A percentile compares a stretch with the other conserved stretches of the same genome.
phyloP scores from a whole-genome alignment of 2,113 vertebrate genomes.

The Sander lucioperca region DNA sequence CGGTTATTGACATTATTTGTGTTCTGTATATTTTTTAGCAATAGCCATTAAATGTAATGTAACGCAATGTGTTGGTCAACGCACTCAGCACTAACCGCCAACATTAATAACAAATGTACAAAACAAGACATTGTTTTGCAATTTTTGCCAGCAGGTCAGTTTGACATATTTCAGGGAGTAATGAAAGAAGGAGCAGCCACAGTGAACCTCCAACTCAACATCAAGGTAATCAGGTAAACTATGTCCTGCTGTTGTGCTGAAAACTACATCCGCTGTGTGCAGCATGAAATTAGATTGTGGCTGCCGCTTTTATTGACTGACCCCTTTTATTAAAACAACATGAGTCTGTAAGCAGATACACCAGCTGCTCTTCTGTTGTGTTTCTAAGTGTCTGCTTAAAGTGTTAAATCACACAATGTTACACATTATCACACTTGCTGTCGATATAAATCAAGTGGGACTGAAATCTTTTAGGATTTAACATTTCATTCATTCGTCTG shows the following conservation, averaged over 20 bases:
- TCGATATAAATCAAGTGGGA: neutral
- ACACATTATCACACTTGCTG: neutral
- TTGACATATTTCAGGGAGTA: neutral
- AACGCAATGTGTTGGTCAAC: neutral
- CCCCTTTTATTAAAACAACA: slow-evolving; percentile 31
- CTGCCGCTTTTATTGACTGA: slow-evolving; percentile 17
- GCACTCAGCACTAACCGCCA: neutral
- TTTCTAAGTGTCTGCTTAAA: neutral
- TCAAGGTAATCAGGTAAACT: neutral
- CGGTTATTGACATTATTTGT: neutral
- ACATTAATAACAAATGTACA: neutral
- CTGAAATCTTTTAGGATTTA: neutral
- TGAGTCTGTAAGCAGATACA: neutral
- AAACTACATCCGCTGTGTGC: neutral
- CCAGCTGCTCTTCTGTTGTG: slow-evolving; percentile 10
- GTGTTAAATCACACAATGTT: neutral
- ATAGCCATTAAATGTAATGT: too few relatives aligned
- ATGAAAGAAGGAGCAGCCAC: neutral
- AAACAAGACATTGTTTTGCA: neutral
- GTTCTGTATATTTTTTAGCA: neutral
- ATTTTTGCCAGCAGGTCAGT: neutral
- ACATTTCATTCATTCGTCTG: neutral
- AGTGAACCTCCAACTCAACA: neutral
- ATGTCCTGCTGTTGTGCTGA: slow-evolving; percentile 1
- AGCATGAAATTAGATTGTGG: slow-evolving; percentile 16